phyloP scores from a whole-genome alignment of 2,888 invertebrate species.

The Polia nebulosa region DNA sequence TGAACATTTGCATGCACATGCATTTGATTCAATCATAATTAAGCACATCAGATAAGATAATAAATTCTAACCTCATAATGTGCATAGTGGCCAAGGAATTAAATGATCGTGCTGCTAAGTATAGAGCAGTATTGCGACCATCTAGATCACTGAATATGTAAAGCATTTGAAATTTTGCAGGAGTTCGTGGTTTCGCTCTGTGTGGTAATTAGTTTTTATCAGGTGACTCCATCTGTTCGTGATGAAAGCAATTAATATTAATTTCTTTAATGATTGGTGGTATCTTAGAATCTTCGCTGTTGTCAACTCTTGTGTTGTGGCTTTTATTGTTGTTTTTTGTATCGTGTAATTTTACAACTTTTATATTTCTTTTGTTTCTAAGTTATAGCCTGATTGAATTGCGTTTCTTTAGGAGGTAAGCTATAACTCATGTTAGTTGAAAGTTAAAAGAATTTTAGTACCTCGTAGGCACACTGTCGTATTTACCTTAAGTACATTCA shows the following conservation, averaged over 20 bases:
- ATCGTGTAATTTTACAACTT: neutral
- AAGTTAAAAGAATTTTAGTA: neutral
- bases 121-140: constrained; percentile 57
- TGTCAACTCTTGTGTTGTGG: constrained; percentile 13
- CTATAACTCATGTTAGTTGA: neutral
- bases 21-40: constrained; percentile 80
- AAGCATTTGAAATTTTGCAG: constrained; percentile 63
- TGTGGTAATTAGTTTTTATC: constrained; percentile 49
- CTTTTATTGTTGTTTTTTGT: constrained; percentile 2
- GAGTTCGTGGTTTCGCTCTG: constrained; percentile 44
- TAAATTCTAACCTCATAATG: constrained; percentile 71
- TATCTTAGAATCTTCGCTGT: constrained; percentile 23
- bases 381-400: neutral
- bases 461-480: no score
- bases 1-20: constrained; percentile 86
- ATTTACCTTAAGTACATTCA: neutral
- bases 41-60: constrained; percentile 81
- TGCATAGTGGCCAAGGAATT: constrained; percentile 62
- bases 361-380: neutral
- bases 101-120: constrained; percentile 65
- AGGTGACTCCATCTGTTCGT: constrained; percentile 39
- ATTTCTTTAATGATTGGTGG: constrained; percentile 40
- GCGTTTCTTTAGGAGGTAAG: neutral
- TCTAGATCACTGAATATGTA: constrained; percentile 76
- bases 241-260: constrained; percentile 47